Evolutionary conservation across 2,888 invertebrate genomes (phyloP).

Genomic region (Cataglyphis livida): DNA sequence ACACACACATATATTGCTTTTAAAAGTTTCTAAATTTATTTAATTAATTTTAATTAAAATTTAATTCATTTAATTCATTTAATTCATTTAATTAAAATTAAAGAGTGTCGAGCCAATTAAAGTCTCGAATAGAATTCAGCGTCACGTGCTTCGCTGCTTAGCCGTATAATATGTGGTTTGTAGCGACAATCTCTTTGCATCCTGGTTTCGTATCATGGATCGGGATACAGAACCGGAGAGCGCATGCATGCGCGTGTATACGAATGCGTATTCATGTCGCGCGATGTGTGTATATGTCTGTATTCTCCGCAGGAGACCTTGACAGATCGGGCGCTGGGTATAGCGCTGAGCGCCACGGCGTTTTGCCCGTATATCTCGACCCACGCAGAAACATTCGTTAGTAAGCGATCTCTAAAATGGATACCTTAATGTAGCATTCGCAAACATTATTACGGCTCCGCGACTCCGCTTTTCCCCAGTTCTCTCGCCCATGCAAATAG

Average conservation of each 20-base stretch:
- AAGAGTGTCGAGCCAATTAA: slow-evolving; percentile 13
- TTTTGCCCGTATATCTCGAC: slow-evolving; percentile 63
- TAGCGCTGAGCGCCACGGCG: slow-evolving; percentile 26
- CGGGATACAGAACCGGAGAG: background rate
- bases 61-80: too few relatives aligned
- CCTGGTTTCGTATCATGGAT: slow-evolving; percentile 15
- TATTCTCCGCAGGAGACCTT: slow-evolving; percentile 50
- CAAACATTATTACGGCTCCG: slow-evolving; percentile 59
- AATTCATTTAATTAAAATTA: too few relatives aligned
- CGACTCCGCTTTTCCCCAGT: slow-evolving; percentile 27
- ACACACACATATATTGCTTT: background rate
- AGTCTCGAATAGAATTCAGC: slow-evolving; percentile 17
- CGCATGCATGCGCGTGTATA: background rate
- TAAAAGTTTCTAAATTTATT: slow-evolving; percentile 6
- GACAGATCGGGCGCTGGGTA: slow-evolving; percentile 48
- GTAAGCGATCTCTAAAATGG: slow-evolving; percentile 63
- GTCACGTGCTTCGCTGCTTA: slow-evolving; percentile 5
- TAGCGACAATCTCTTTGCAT: slow-evolving; percentile 40
- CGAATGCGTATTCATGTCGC: background rate
- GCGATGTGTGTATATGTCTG: slow-evolving; percentile 11
- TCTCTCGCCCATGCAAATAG: slow-evolving; percentile 48
- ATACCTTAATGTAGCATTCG: slow-evolving; percentile 64
- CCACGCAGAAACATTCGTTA: slow-evolving; percentile 66
- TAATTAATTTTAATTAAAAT: too few relatives aligned
- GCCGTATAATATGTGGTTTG: slow-evolving; percentile 23